phyloP scores from a whole-genome alignment of 2,888 invertebrate species.

The Nephrotoma guestfalica region DNA sequence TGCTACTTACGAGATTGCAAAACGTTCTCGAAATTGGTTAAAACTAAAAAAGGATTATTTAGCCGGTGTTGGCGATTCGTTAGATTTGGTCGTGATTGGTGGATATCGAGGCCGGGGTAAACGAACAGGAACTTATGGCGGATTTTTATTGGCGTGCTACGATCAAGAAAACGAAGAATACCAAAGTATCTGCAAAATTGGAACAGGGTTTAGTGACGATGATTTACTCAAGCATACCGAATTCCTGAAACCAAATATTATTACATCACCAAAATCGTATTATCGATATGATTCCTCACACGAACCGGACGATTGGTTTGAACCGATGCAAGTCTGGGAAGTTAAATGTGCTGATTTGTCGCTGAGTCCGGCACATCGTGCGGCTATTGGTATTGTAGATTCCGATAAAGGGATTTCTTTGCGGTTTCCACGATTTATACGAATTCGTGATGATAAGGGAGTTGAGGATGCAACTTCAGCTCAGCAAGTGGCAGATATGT shows the following conservation, averaged over 20 bases:
- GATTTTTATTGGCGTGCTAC: conserved; percentile 88
- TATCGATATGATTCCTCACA: conserved; percentile 61
- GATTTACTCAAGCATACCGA: conserved; percentile 62
- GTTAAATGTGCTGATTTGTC: conserved; percentile 95
- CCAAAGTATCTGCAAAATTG: conserved; percentile 82
- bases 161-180: conserved; percentile 81
- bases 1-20: conserved; percentile 94
- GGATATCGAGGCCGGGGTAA: conserved; percentile 88
- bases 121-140: conserved; percentile 85
- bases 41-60: conserved; percentile 97
- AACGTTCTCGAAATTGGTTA: conserved; percentile 85
- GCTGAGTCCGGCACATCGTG: conserved; percentile 84
- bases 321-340: conserved; percentile 83
- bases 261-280: conserved; percentile 61
- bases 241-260: conserved; percentile 58
- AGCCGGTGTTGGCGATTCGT: conserved; percentile 89
- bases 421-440: conserved; percentile 81
- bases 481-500: conserved; percentile 79
- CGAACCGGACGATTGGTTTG: conserved; percentile 81
- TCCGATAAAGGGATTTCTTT: conserved; percentile 86
- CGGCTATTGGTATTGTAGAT: conserved; percentile 76
- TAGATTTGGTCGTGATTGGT: conserved; percentile 92
- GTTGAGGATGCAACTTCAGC: conserved; percentile 87
- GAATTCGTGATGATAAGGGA: conserved; percentile 80
- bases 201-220: conserved; percentile 74